A percentile compares a stretch with the other conserved stretches of the same genome.
Evolutionary conservation across 2,888 invertebrate genomes (phyloP).

Genomic region (Platynereis dumerilii): DNA sequence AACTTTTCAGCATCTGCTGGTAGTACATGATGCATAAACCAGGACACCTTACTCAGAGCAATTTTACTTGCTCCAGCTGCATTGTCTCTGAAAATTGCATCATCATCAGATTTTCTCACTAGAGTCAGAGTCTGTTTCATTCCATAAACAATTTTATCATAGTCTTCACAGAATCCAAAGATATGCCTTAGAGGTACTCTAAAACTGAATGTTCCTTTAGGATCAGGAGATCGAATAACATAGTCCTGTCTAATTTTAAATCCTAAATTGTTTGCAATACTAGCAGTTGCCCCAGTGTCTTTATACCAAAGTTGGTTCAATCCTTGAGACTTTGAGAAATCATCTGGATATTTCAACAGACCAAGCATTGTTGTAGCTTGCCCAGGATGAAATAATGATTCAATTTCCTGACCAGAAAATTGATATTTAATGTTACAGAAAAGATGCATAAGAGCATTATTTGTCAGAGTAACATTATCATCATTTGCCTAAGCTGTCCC

Average conservation of each 20-base stretch:
- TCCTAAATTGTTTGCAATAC: conserved; percentile 12
- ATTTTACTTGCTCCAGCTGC: too few species aligned
- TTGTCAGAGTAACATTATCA: conserved; percentile 19
- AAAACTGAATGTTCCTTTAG: conserved; percentile 29
- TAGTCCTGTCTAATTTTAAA: conserved; percentile 17
- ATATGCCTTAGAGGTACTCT: conserved; percentile 29
- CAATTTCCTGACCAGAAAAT: conserved; percentile 29
- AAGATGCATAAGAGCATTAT: conserved; percentile 27
- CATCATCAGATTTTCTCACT: conserved; percentile 4
- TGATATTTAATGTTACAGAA: conserved; percentile 16
- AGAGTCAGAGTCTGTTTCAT: conserved; percentile 21
- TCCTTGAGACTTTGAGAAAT: conserved; percentile 18
- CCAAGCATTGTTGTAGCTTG: conserved; percentile 21
- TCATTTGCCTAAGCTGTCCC: conserved; percentile 24
- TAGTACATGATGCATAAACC: conserved; percentile 29
- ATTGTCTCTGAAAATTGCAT: conserved; percentile 8
- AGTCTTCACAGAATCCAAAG: conserved; percentile 26
- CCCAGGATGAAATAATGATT: conserved; percentile 26
- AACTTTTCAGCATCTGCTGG: conserved; percentile 27
- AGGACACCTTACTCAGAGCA: conserved; percentile 23
- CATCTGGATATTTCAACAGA: conserved; percentile 23
- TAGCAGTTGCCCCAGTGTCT: conserved; percentile 14
- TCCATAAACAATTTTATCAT: conserved; percentile 24
- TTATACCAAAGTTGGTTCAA: conserved; percentile 26
- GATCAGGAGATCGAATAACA: conserved; percentile 16